Evolutionary conservation across 1,140 invertebrate species (phyloP), one percentile per base, ranked within the genome.

Genomic region (Drosophila asahinai): DNA sequence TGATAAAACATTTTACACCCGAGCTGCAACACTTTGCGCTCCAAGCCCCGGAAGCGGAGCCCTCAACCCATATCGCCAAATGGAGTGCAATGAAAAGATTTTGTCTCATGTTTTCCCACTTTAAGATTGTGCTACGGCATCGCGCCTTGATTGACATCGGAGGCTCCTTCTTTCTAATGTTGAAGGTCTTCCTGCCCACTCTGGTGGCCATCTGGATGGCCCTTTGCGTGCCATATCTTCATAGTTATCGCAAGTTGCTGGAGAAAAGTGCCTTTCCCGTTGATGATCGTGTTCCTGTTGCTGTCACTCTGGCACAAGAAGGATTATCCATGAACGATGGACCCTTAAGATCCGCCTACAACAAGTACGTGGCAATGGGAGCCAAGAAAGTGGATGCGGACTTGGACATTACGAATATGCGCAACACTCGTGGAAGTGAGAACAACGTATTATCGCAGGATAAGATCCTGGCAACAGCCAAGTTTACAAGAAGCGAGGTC

Each of bases 381-480:
- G 61, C 63, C 12, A 36, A 58, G 8, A 48, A 66, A 27, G 9
- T 86, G 0, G 38, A 4, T 2, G 0, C 22, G 1, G 8, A 22
- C 2, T 2, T 36, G 3, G 17, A 76, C 0, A n/a, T 70, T 0
- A 11, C 49, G 30, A 5, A 47, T 30, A 74, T 86, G 12, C 43
- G n/a, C 0, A 0, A 6, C 4, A 14, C 3, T 3, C 43, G 57
- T 45, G 63, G 40, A 27, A 4, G 2, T 0, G 5, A 62, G 0
- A 7, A 65, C 4, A 2, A 33, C 6, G 6, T 70, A 17, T 22
- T 76, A 2, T 62, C 63, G 1, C 63, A 82, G 33, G 12, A 66
- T 0, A 57, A 67, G 2, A 66, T 80, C 40, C 36, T 72, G 5
- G 42, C 65, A 0, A 64, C 71, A 3, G 83, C 36, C 12, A 49